These are phyloP conservation scores for Pyrgilauda ruficollis DNA, from an alignment of 2,113 vertebrate species.

Conservation along the genomic window DNA sequence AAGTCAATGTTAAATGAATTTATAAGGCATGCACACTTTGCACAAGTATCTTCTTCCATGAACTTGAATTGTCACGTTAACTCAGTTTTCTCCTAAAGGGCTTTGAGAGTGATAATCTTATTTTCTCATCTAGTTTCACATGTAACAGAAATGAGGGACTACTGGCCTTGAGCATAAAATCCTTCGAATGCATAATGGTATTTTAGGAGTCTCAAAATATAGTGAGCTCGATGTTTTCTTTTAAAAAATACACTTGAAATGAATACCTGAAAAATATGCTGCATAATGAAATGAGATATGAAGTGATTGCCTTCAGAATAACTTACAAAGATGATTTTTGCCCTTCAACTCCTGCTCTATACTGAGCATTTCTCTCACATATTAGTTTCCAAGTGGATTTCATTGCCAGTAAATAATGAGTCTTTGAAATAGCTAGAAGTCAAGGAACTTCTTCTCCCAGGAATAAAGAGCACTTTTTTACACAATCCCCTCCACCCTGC, in stretches of 20 bases:
- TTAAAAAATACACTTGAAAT: conserved; percentile 11
- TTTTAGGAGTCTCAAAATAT: conserved; percentile 9
- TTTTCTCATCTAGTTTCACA: conserved; percentile 48
- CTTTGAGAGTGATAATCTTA: conserved; percentile 47
- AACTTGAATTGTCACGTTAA: conserved; percentile 52
- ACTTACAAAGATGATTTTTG: conserved; percentile 11
- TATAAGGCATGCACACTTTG: conserved; percentile 30
- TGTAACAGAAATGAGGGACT: background rate
- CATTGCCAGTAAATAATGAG: background rate
- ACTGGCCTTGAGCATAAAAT: conserved; percentile 32
- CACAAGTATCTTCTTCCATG: conserved; percentile 36
- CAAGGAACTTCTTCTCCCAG: background rate
- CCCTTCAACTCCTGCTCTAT: background rate
- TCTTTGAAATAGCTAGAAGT: conserved; percentile 15
- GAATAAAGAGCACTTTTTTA: background rate
- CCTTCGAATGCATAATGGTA: background rate
- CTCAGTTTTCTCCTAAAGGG: conserved; percentile 43
- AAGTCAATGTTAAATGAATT: conserved; percentile 59
- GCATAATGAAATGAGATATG: conserved; percentile 21
- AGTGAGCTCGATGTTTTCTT: conserved; percentile 5
- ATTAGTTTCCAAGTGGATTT: conserved; percentile 14
- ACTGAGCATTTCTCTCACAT: background rate
- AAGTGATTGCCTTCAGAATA: conserved; percentile 15
- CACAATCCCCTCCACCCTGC: background rate
- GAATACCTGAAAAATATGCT: conserved; percentile 38